Evolutionary conservation across 2,797 vertebrate genomes (phyloP), one percentile per base, ranked within the genome.

Genomic region (Anomalospiza imberbis): DNA sequence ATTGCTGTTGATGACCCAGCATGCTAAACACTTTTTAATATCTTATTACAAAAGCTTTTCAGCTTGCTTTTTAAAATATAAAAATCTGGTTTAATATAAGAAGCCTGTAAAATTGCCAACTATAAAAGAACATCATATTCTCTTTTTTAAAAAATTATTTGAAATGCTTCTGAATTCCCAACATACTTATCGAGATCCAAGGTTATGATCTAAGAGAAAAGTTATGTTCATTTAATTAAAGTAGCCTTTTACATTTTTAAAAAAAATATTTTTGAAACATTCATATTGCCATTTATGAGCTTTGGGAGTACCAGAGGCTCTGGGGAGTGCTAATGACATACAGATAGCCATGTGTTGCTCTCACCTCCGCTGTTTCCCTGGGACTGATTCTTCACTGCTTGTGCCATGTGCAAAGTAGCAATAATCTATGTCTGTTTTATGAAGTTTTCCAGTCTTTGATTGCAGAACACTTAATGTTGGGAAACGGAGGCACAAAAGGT

Each of bases 181-280:
- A 20, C 83, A 76, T 90, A 90, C 85, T 51, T 88, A 54, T 65
- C 91, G 66, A 74, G 89, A 96, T 91, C 70, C 88, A 88, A 94
- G 17, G 7, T 84, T 91, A 95, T 94, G 94, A 95, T 93, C 88
- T 93, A 95, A 93, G 70, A 66, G 67, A 90, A 94, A 94, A 86
- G 58, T 82, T 94, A 94, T 94, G 88, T 91, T 93, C 76, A n/a
- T 93, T 94, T 96, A 96, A 96, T 96, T 96, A 96, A 95, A 96
- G n/a, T 57, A 79, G 71, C 44, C 22, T 84, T 91, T 81, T 81
- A 60, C 38, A 2, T 66, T 65, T 90, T 28, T 0, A 0, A 21
- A 77, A 88, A 82, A 71, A 40, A 63, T 84, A 66, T 66, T 93
- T 94, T 86, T 38, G 62, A 90, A 94, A 53, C 36, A 29, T 86